Conservation (phyloP, 2,888 invertebrate species). For the Oscheius sp. region DNA sequence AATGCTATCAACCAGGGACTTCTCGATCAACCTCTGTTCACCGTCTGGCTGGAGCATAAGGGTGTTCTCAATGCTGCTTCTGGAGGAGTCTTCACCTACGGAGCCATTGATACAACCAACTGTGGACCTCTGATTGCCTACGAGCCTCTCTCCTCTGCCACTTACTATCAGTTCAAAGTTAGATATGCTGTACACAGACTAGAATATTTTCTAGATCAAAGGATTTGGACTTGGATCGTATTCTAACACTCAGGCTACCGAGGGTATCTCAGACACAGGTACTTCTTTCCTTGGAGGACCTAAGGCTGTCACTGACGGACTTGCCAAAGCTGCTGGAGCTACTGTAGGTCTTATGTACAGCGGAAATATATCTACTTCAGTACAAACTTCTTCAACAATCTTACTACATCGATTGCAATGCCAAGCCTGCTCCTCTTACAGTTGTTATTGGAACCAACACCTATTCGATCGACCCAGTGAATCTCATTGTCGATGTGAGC, state of each 20-base stretch:
- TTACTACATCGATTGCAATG: slow-evolving; percentile 50
- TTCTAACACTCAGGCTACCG: slow-evolving; percentile 26
- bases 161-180: slow-evolving; percentile 33
- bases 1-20: slow-evolving; percentile 84
- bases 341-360: slow-evolving; percentile 8
- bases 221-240: slow-evolving; percentile 40
- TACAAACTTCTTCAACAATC: slow-evolving; percentile 35
- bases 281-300: slow-evolving; percentile 54
- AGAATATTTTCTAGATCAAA: background rate
- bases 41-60: slow-evolving; percentile 49
- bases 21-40: slow-evolving; percentile 52
- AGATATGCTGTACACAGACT: too few species aligned
- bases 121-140: slow-evolving; percentile 46
- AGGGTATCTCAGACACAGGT: slow-evolving; percentile 58
- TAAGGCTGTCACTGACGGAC: slow-evolving; percentile 37
- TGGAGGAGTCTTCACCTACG: slow-evolving; percentile 54
- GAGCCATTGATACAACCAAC: slow-evolving; percentile 66
- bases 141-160: slow-evolving; percentile 36
- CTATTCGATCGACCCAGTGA: slow-evolving; percentile 43
- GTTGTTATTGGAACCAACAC: slow-evolving; percentile 42
- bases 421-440: slow-evolving; percentile 36
- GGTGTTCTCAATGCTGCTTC: slow-evolving; percentile 36
- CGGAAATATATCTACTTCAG: slow-evolving; percentile 8
- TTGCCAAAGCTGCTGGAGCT: slow-evolving; percentile 41
- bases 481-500: slow-evolving; percentile 38